These are phyloP conservation scores for Athalia circularis DNA, from an alignment of 2,888 invertebrate genomes.

Conservation along the genomic window DNA sequence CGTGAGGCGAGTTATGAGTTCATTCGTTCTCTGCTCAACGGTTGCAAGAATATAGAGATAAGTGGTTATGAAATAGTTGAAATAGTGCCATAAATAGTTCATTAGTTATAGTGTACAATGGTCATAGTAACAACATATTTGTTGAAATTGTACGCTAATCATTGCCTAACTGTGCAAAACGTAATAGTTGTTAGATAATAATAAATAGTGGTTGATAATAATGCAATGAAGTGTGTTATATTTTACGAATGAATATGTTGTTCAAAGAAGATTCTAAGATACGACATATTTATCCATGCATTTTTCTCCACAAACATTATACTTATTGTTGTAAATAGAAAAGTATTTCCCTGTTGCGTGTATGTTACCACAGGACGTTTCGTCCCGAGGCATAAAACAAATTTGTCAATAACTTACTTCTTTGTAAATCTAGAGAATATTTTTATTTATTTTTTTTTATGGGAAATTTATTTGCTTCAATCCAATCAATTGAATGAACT, in stretches of 20 bases:
- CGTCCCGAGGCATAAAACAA: no score
- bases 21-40: not conserved
- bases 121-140: conserved; percentile 21
- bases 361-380: not conserved
- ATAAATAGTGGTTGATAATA: not conserved
- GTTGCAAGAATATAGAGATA: not conserved
- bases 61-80: not conserved
- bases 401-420: no score
- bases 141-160: conserved; percentile 14
- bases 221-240: not conserved
- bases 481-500: no score
- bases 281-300: conserved; percentile 1
- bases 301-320: conserved; percentile 23
- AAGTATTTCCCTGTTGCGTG: not conserved
- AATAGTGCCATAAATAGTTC: conserved; percentile 15
- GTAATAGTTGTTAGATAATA: conserved; percentile 1
- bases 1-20: not conserved
- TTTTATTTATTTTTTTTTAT: no score
- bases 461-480: no score
- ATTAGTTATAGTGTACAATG: conserved; percentile 8
- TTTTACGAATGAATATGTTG: conserved; percentile 29
- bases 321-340: not conserved
- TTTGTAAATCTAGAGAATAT: no score
- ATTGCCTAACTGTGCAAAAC: conserved; percentile 16
- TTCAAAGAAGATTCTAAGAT: conserved; percentile 13